Conservation (phyloP, 2,113 vertebrate species). For the Smithornis capensis region DNA sequence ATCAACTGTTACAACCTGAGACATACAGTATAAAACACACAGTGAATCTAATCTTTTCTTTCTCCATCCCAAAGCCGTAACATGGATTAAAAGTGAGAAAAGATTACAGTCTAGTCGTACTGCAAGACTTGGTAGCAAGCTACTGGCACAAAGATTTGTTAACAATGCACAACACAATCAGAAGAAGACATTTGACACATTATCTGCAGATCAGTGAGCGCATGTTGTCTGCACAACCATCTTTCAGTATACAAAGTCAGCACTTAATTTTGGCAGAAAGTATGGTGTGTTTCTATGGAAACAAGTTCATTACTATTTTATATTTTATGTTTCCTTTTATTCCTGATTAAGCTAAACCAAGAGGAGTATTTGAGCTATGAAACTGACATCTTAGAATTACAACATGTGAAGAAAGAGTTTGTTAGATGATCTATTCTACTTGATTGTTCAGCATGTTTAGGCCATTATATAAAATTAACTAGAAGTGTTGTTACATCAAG, state of each 20-base stretch:
- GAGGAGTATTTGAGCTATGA: neutral
- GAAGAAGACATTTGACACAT: slow-evolving; percentile 15
- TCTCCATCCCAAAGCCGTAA: neutral
- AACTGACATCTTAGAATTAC: neutral
- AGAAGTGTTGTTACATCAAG: neutral
- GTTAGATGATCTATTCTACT: neutral
- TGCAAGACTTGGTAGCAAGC: neutral
- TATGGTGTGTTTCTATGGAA: neutral
- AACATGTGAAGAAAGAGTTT: neutral
- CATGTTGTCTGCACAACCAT: neutral
- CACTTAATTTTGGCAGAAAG: slow-evolving; percentile 14
- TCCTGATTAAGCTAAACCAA: neutral
- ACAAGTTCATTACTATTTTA: neutral
- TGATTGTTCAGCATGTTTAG: neutral
- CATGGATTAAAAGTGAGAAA: neutral
- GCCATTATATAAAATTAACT: neutral
- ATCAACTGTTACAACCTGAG: neutral
- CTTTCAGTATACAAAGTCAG: slow-evolving; percentile 38
- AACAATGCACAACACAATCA: rapidly evolving
- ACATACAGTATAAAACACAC: neutral
- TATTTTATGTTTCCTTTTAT: neutral
- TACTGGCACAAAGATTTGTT: neutral
- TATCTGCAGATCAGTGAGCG: neutral
- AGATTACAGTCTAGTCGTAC: neutral
- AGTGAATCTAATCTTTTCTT: neutral